Evolutionary conservation across 2,113 vertebrate genomes (phyloP).

Genomic region (Xenus cinereus): DNA sequence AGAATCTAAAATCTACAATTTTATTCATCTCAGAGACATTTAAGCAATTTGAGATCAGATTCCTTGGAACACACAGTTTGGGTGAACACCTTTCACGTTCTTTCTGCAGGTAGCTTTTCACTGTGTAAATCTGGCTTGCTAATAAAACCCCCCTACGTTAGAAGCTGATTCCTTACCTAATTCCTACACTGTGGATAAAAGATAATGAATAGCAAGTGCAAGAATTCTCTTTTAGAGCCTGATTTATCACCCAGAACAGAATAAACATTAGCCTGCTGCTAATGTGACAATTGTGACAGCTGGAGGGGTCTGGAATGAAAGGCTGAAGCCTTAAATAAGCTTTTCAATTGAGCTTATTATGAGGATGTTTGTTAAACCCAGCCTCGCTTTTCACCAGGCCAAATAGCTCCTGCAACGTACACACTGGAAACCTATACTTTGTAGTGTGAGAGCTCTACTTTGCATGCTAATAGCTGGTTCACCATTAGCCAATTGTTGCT

Average conservation of each 20-base stretch:
- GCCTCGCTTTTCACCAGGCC: not conserved
- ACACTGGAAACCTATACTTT: not conserved
- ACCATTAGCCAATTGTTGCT: not conserved
- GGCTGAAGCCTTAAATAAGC: conserved; percentile 22
- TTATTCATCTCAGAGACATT: not conserved
- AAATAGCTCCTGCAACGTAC: not conserved
- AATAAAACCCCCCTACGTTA: not conserved
- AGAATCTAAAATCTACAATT: not conserved
- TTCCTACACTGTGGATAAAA: not conserved
- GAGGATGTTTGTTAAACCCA: not conserved
- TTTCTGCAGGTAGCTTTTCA: not conserved
- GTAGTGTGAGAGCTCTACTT: not conserved
- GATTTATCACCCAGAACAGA: conserved; percentile 39
- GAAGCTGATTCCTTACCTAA: not conserved
- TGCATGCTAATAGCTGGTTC: not conserved
- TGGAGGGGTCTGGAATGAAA: conserved; percentile 1
- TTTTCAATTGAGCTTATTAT: conserved; percentile 23
- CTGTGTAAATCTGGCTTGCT: not conserved
- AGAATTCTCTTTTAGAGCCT: not conserved
- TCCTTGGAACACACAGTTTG: not conserved
- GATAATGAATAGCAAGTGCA: not conserved
- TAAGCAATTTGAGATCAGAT: not conserved
- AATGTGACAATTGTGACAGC: conserved; percentile 13
- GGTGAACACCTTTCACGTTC: not conserved
- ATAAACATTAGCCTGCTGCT: not conserved